Percentiles rank a stretch among this genome's conserved stretches.
Evolutionary conservation across 2,113 vertebrate genomes (phyloP).

Genomic region (Colossoma macropomum): DNA sequence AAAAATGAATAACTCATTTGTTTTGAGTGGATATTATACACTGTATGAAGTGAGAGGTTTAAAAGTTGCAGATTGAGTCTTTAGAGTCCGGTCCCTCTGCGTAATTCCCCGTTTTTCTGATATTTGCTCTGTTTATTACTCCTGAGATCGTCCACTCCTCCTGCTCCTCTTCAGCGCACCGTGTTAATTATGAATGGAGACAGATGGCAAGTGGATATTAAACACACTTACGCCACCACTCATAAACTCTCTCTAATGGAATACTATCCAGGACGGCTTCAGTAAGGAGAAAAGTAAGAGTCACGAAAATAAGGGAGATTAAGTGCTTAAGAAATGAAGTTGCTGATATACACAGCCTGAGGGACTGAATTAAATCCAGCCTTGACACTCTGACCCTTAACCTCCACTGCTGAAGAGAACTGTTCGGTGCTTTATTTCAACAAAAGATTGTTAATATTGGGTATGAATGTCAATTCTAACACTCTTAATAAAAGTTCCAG

Average conservation of each 20-base stretch:
- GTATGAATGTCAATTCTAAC: too few species aligned
- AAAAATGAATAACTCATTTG: too few species aligned
- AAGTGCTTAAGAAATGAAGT: too few species aligned
- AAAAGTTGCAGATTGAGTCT: background rate
- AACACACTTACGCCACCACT: constrained; percentile 28
- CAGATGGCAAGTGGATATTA: constrained; percentile 49
- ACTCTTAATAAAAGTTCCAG: too few species aligned
- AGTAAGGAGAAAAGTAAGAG: background rate
- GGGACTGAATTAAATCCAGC: background rate
- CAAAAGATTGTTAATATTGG: too few species aligned
- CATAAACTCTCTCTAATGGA: constrained; percentile 44
- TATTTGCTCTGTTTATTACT: constrained; percentile 35
- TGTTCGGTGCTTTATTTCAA: too few species aligned
- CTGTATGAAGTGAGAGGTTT: background rate
- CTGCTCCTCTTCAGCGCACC: background rate
- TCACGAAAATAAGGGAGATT: background rate
- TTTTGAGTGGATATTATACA: too few species aligned
- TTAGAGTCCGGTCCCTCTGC: background rate
- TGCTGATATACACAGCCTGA: background rate
- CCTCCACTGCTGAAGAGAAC: too few species aligned
- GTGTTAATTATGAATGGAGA: constrained; percentile 47
- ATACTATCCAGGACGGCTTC: constrained; percentile 21
- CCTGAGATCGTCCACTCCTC: background rate
- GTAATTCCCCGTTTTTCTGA: background rate
- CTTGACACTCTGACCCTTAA: too few species aligned